A percentile compares a stretch with the other conserved stretches of the same genome.
Evolutionary conservation across 92 coral and sea anemone species (phyloP).

Genomic region (Heteractis magnifica): DNA sequence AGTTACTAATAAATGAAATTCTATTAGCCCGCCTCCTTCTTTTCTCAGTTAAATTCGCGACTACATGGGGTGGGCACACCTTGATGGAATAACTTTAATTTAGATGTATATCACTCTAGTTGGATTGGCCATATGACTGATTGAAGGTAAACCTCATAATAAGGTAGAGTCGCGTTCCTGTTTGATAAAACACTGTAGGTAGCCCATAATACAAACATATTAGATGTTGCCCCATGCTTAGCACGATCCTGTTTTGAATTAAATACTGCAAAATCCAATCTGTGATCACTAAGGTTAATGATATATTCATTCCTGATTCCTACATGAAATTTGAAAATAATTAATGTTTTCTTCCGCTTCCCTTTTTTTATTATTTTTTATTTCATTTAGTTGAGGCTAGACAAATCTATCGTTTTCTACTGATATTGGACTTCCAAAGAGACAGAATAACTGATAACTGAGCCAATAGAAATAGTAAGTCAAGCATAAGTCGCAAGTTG

Average conservation of each 20-base stretch:
- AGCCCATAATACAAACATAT: neutral
- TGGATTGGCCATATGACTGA: too few relatives aligned
- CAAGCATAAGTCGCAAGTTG: neutral
- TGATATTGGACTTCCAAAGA: slow-evolving; percentile 2
- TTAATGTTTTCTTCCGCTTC: neutral
- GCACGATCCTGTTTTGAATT: neutral
- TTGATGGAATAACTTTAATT: neutral
- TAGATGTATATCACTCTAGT: neutral
- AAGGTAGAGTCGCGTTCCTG: neutral
- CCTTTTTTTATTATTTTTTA: neutral
- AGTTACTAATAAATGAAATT: neutral
- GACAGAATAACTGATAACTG: neutral
- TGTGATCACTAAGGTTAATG: neutral
- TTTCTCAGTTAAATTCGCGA: neutral
- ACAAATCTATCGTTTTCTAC: neutral
- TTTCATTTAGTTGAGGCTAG: neutral
- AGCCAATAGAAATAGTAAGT: neutral
- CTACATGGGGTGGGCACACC: neutral
- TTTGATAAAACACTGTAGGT: neutral
- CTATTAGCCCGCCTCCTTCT: neutral
- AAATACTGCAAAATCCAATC: neutral
- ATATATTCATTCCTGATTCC: neutral
- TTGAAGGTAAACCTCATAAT: neutral
- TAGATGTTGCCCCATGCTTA: neutral
- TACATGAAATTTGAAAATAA: too few relatives aligned